phyloP scores from a whole-genome alignment of 1,140 invertebrate species.

The Meloidogyne exigua region DNA sequence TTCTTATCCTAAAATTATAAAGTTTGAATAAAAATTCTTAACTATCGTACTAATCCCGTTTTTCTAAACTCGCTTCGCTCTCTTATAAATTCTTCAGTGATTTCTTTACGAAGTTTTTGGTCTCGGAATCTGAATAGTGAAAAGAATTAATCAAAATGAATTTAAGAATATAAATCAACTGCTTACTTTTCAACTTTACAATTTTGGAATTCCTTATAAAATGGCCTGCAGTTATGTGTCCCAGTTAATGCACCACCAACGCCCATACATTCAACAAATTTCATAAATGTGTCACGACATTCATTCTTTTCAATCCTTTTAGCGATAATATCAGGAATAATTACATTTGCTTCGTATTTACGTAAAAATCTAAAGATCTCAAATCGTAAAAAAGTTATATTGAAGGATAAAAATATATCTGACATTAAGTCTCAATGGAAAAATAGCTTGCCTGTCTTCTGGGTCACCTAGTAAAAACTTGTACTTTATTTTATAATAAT shows the following conservation, averaged over 20 bases:
- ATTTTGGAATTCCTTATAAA: slow-evolving; percentile 46
- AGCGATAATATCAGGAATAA: slow-evolving; percentile 61
- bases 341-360: slow-evolving; percentile 53
- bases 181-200: slow-evolving; percentile 51
- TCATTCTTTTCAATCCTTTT: slow-evolving; percentile 45
- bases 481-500: neutral
- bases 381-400: too few relatives aligned
- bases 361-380: slow-evolving; percentile 27
- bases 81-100: slow-evolving; percentile 54
- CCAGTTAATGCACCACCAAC: slow-evolving; percentile 44
- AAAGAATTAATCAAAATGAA: neutral
- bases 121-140: slow-evolving; percentile 51
- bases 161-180: neutral
- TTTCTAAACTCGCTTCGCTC: slow-evolving; percentile 47
- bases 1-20: slow-evolving; percentile 25
- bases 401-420: neutral
- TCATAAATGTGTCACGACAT: slow-evolving; percentile 27
- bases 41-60: slow-evolving; percentile 30
- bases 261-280: slow-evolving; percentile 46
- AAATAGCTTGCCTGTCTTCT: slow-evolving; percentile 43
- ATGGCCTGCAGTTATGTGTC: slow-evolving; percentile 43
- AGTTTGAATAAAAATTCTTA: neutral
- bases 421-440: neutral
- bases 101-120: slow-evolving; percentile 49
- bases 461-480: slow-evolving; percentile 50